A percentile compares a stretch with the other conserved stretches of the same genome.
phyloP scores from a whole-genome alignment of 2,797 vertebrate species.

The Clarias pachynema region DNA sequence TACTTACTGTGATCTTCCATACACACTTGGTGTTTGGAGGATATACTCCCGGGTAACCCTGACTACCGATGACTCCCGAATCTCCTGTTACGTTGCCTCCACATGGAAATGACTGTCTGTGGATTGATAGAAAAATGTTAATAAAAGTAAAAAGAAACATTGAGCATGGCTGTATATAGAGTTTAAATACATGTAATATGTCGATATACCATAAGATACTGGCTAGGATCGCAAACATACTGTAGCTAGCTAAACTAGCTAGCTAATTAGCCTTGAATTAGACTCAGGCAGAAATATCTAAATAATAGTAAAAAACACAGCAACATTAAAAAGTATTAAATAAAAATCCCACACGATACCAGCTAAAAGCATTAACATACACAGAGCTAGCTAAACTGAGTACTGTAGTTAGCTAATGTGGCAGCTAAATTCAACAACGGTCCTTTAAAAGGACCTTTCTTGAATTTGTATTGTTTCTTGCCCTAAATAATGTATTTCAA shows the following conservation, averaged over 20 bases:
- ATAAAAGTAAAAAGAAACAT: neutral
- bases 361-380: neutral
- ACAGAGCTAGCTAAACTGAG: neutral
- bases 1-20: slow-evolving; percentile 97
- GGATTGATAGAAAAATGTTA: slow-evolving; percentile 20
- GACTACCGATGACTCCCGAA: slow-evolving; percentile 93
- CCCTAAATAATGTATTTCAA: neutral
- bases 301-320: neutral
- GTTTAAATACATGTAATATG: neutral
- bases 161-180: too few relatives aligned
- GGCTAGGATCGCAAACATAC: neutral
- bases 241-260: neutral
- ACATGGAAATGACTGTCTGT: slow-evolving; percentile 87
- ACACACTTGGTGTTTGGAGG: slow-evolving; percentile 97
- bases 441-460: neutral
- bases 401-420: neutral
- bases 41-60: slow-evolving; percentile 97
- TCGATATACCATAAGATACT: neutral
- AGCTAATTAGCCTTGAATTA: neutral
- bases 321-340: neutral
- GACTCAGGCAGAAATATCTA: neutral
- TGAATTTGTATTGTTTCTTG: too few relatives aligned
- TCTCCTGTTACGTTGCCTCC: slow-evolving; percentile 91
- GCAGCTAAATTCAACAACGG: neutral
- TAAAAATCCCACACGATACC: neutral